Evolutionary conservation across 2,113 vertebrate genomes (phyloP).

Genomic region (Marmota monax): DNA sequence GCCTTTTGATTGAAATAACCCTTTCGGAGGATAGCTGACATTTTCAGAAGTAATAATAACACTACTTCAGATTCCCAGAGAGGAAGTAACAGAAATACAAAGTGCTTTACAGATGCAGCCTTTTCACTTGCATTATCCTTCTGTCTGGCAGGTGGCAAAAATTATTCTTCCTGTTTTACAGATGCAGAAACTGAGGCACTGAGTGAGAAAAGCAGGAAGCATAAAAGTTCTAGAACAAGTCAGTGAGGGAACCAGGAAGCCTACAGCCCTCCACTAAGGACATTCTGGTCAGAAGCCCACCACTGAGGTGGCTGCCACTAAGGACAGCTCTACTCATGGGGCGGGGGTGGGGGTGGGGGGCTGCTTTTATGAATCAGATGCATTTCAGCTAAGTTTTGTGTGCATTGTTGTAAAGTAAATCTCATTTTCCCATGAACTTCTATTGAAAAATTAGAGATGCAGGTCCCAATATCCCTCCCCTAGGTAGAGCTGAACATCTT

Average conservation of each 20-base stretch:
- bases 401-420: not conserved
- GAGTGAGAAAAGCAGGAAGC: not conserved
- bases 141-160: not conserved
- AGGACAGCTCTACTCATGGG: not conserved
- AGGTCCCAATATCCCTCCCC: not conserved
- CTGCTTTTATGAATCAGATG: not conserved
- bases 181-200: slow-evolving; percentile 75
- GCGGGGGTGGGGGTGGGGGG: not conserved
- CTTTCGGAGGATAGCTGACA: slow-evolving; percentile 68
- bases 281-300: not conserved
- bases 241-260: not conserved
- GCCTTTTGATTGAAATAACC: slow-evolving; percentile 78
- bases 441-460: not conserved
- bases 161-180: slow-evolving; percentile 65
- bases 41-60: slow-evolving; percentile 73
- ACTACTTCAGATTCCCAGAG: not conserved
- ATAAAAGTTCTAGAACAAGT: not conserved
- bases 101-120: not conserved
- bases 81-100: not conserved
- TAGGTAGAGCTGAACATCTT: not conserved
- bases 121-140: not conserved
- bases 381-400: not conserved
- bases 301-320: not conserved
- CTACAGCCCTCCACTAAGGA: not conserved
- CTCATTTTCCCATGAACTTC: not conserved